Base-by-base conservation (phyloP, 1,140 invertebrate genomes). In the Marisa cornuarietis region DNA sequence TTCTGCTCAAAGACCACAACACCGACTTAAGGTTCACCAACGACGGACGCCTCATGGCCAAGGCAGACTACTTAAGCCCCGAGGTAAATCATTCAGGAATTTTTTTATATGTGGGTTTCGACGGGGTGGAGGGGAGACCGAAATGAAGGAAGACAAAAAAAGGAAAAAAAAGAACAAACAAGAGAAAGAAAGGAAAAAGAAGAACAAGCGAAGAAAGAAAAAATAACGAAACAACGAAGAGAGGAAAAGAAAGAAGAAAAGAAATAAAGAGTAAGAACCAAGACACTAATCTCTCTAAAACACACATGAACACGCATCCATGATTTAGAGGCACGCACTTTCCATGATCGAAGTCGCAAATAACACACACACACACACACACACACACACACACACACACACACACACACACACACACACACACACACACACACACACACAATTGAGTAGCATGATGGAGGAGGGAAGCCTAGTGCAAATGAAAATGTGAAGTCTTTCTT, bases 21-120 rank as follows among this genome's bases (percentile, higher is more conserved):
- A 54, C 51, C 16, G 71, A 73, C 51, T 49, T 11, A 2, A 49
- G 71, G 20, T 73, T 54, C 71, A 73, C 71, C 71, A 73, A 20
- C 52, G 71, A 73, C 49, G 71, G 71, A 52, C 71, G 71, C 9
- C 51, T 83, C 76, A 79, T 79, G 79, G 71, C 79, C 42, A 74
- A 81, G 66, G n/a, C 80, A 13, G 68, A 63, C 74, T 76, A 83
- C 26, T 54, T 76, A 24, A 66, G 26, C 22, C 6, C 66, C 1
- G 65, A 75, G n/a, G 81, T 73, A 58, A 66, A 68, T 14, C 31
- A 42, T 42, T 42, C 31, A 42, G 31, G 0, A 42, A 42, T 65
- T 24, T 65, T 24, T 65, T 2, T 65, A 3, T 65, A 4, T 24
- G 62, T 2, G 24, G 62, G 18, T 4, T 24, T 4, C 7, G n/a